Evolutionary conservation across 35 echinoderm and acorn worm genomes (phyloP).

Genomic region (Chiridota heheva): DNA sequence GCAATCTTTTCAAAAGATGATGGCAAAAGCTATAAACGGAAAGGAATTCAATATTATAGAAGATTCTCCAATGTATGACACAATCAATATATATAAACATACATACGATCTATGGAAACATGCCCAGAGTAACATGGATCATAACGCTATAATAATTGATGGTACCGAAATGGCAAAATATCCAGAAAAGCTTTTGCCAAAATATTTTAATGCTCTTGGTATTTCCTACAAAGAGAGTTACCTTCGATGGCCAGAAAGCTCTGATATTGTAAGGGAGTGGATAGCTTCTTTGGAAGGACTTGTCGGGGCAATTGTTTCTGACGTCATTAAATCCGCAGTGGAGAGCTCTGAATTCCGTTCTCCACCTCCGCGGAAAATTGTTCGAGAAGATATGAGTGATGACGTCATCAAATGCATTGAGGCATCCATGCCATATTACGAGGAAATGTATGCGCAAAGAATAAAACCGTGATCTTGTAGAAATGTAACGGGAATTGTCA

Average conservation of each 20-base stretch:
- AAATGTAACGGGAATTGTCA: no score
- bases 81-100: background rate
- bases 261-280: background rate
- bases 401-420: background rate
- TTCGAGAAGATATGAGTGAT: background rate
- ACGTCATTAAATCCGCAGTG: background rate
- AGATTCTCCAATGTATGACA: background rate
- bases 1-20: conserved; percentile 32
- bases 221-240: background rate
- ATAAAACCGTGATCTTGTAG: background rate
- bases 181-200: conserved; percentile 24
- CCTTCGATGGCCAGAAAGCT: background rate
- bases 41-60: background rate
- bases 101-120: background rate
- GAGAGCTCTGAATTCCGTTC: background rate
- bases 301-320: background rate
- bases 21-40: background rate
- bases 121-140: no score
- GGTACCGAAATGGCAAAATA: background rate
- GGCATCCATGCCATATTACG: background rate
- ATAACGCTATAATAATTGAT: background rate
- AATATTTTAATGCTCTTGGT: conserved; percentile 50
- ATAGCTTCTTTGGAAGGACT: background rate
- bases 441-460: background rate
- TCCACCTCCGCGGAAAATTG: background rate